phyloP scores from a whole-genome alignment of 2,888 invertebrate species.

The Sarcophaga variegata region DNA sequence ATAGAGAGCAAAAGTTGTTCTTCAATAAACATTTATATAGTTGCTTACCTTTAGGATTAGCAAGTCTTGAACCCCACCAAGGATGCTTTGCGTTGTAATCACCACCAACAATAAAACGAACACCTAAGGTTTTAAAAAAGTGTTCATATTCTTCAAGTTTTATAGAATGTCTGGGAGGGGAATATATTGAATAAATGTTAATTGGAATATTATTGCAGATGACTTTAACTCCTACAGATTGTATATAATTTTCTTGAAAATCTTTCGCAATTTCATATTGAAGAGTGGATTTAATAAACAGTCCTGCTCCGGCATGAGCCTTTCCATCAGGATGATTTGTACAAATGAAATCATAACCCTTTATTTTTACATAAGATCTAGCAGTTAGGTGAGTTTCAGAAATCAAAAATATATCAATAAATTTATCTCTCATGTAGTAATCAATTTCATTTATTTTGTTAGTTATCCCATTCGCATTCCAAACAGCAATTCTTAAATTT shows the following conservation, averaged over 20 bases:
- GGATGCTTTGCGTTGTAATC: too few species aligned
- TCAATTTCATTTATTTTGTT: conserved; percentile 20
- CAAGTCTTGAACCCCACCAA: too few species aligned
- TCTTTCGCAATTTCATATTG: conserved; percentile 2
- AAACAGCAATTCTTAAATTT: too few species aligned
- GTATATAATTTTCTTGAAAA: neutral
- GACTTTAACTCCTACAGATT: conserved; percentile 11
- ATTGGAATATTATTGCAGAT: neutral
- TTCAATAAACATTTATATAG: too few species aligned
- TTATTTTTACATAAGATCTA: neutral
- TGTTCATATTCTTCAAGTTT: neutral
- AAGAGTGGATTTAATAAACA: conserved; percentile 23
- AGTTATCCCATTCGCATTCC: conserved; percentile 9
- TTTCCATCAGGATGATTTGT: too few species aligned
- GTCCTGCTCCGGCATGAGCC: neutral
- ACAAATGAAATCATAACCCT: neutral
- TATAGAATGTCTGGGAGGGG: neutral
- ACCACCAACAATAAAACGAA: too few species aligned
- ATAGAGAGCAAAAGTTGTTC: neutral
- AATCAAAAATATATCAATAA: neutral
- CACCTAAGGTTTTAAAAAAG: neutral
- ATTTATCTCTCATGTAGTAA: neutral
- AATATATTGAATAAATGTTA: neutral
- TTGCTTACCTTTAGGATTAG: neutral
- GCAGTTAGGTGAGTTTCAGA: conserved; percentile 11